Evolutionary conservation across 2,113 vertebrate species (phyloP), one percentile per base, ranked within the genome.

Genomic region (Scomber colias): DNA sequence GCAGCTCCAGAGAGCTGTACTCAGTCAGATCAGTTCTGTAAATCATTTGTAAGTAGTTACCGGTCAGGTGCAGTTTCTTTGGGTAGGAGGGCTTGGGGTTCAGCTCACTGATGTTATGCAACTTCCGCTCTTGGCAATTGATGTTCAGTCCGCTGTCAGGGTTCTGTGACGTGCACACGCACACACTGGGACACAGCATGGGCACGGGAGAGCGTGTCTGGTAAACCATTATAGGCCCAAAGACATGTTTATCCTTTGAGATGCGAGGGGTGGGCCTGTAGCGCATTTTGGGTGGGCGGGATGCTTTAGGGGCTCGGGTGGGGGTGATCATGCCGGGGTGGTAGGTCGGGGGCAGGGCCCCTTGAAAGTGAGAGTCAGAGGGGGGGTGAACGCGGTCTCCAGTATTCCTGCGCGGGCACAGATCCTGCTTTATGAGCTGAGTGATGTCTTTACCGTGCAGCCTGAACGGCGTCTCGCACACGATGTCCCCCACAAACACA

Each of bases 141-240:
- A 99, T 96, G 19, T 98, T 99, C 11, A 99, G 87, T 45, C 97
- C 98, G 0, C 96, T 99, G 86, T 99, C 98, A 0, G 97, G 96
- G 90, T 96, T 98, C 86, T 99, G 98, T 0, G 96, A 97, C 0
- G 97, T 98, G 87, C 98, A 99, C 75, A 97, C 95, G 2, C 98
- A 99, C 71, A 96, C 95, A 13, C 93, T 93, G 11, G 98, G 98
- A 74, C 98, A 99, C 14, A 96, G 92, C 81, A 98, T 95, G 69
- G 97, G 97, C 72, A 98, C 95, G 0, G 98, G 97, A 48, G 98
- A 98, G 72, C 98, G 97, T 3, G 97, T 99, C 94, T 99, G 98
- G 89, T 98, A 99, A 77, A 99, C 98, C 98, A 99, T 99, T 51
- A 99, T 99, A 0, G 98, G 98, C 63, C 98, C 98, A 2, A 99